Evolutionary conservation across 2,888 invertebrate genomes (phyloP).

Genomic region (Morpho helenor): DNA sequence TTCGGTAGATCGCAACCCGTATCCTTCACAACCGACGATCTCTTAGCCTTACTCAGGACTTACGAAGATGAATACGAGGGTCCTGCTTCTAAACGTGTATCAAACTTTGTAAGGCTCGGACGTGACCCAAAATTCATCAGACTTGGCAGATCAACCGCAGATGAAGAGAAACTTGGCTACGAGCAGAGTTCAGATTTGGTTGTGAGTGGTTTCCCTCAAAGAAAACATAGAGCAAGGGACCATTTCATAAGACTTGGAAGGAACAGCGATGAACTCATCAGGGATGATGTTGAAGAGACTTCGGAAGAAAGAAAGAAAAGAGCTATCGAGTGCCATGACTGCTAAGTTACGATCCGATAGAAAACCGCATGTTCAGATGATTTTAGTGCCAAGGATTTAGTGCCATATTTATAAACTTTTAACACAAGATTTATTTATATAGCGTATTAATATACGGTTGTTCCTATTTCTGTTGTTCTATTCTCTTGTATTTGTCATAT

Average conservation of each 20-base stretch:
- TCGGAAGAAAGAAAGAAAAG: slow-evolving; percentile 58
- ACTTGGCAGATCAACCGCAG: slow-evolving; percentile 55
- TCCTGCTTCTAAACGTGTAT: slow-evolving; percentile 48
- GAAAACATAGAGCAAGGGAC: slow-evolving; percentile 63
- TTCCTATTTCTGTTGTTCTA: background rate
- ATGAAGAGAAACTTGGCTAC: slow-evolving; percentile 45
- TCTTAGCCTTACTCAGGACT: slow-evolving; percentile 52
- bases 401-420: slow-evolving; percentile 12
- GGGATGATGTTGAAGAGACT: slow-evolving; percentile 41
- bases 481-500: background rate
- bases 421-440: slow-evolving; percentile 8
- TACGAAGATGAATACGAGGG: slow-evolving; percentile 62
- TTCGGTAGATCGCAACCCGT: slow-evolving; percentile 64
- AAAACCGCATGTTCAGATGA: slow-evolving; percentile 15
- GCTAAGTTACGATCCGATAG: slow-evolving; percentile 39
- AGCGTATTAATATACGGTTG: background rate
- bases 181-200: slow-evolving; percentile 47
- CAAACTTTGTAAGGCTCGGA: slow-evolving; percentile 62
- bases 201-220: slow-evolving; percentile 53
- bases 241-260: slow-evolving; percentile 68
- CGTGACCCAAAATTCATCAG: slow-evolving; percentile 70
- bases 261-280: slow-evolving; percentile 60
- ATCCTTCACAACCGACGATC: slow-evolving; percentile 56
- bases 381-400: slow-evolving; percentile 31
- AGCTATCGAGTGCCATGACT: slow-evolving; percentile 52